Conservation (phyloP, 1,140 invertebrate genomes). For the Ceratina australensis region DNA sequence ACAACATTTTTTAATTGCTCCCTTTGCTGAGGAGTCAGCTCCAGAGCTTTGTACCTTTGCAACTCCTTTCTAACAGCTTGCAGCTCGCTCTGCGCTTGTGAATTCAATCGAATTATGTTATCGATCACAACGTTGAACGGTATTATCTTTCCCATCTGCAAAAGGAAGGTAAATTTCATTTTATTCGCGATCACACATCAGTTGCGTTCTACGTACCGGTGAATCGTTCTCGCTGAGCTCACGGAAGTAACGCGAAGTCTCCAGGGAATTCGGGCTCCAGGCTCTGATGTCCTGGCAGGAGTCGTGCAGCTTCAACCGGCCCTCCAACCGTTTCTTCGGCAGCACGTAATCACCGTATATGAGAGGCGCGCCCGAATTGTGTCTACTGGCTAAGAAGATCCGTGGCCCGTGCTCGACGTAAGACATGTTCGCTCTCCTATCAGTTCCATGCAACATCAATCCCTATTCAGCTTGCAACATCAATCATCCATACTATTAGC, state of each 20-base stretch:
- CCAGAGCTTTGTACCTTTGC: constrained; percentile 63
- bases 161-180: constrained; percentile 9
- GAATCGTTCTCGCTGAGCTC: constrained; percentile 66
- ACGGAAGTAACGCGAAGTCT: constrained; percentile 71
- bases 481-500: constrained; percentile 12
- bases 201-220: constrained; percentile 62
- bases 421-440: constrained; percentile 60
- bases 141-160: constrained; percentile 59
- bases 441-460: constrained; percentile 10
- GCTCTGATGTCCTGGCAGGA: constrained; percentile 72
- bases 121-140: constrained; percentile 67
- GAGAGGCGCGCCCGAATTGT: constrained; percentile 43
- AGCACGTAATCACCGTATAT: constrained; percentile 63
- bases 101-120: constrained; percentile 61
- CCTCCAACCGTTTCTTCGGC: constrained; percentile 65
- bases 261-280: constrained; percentile 69
- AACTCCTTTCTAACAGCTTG: constrained; percentile 54
- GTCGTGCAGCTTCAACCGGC: constrained; percentile 69
- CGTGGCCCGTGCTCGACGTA: constrained; percentile 69
- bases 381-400: constrained; percentile 63
- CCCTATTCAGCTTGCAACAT: background rate
- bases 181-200: background rate
- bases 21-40: constrained; percentile 65
- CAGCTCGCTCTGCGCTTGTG: constrained; percentile 64
- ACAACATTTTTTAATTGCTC: constrained; percentile 55